These are phyloP conservation scores for Atherinomorus stipes DNA, from an alignment of 2,113 vertebrate species.

Conservation along the genomic window DNA sequence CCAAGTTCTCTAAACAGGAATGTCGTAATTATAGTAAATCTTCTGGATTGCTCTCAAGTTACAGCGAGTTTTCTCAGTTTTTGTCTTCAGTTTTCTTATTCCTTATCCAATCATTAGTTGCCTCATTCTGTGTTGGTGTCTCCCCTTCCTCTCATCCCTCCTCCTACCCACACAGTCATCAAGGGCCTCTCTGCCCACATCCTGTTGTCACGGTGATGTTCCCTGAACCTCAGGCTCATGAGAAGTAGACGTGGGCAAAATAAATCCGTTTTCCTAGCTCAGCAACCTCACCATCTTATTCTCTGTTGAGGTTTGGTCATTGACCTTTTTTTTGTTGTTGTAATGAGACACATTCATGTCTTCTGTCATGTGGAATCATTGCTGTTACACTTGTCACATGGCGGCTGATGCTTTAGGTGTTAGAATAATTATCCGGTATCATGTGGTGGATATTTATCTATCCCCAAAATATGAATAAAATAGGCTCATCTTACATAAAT, in stretches of 20 bases:
- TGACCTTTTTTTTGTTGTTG: neutral
- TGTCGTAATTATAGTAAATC: conserved; percentile 3
- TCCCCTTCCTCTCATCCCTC: conserved; percentile 45
- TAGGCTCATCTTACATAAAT: neutral
- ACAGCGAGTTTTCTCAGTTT: conserved; percentile 12
- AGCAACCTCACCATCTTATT: conserved; percentile 35
- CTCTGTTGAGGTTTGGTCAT: neutral
- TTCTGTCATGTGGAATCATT: neutral
- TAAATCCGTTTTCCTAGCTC: conserved; percentile 28
- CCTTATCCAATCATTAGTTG: conserved; percentile 33
- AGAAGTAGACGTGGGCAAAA: conserved; percentile 51
- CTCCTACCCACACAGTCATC: conserved; percentile 62
- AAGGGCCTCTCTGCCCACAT: conserved; percentile 69
- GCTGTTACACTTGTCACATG: neutral
- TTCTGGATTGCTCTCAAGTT: neutral
- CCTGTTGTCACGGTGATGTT: conserved; percentile 73
- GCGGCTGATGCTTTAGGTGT: neutral
- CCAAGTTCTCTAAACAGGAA: neutral
- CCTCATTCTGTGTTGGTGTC: conserved; percentile 46
- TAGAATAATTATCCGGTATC: conserved; percentile 1
- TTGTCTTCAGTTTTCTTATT: conserved; percentile 17
- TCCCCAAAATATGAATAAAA: neutral
- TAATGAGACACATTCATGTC: neutral
- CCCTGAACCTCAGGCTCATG: conserved; percentile 51
- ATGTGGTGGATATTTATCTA: neutral